Conservation (phyloP, 1,140 invertebrate species). For the Pinna nobilis region DNA sequence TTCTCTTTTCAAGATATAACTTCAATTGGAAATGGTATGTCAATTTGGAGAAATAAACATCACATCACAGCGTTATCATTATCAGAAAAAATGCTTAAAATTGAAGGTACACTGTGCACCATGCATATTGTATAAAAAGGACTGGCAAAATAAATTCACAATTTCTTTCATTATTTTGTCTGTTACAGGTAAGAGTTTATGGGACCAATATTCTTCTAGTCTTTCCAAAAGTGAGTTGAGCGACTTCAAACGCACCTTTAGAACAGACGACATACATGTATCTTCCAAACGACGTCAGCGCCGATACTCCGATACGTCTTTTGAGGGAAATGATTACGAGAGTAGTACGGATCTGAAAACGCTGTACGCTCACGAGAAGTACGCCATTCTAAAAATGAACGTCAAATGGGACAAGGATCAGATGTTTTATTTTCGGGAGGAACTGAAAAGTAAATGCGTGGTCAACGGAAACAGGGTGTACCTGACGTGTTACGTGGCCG, state of each 20-base stretch:
- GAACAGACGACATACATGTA: not conserved
- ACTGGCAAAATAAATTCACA: no score
- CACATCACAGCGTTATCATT: no score
- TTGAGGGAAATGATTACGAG: not conserved
- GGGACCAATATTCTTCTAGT: not conserved
- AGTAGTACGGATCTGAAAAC: conserved; percentile 8
- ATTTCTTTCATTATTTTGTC: no score
- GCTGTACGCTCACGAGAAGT: conserved; percentile 13
- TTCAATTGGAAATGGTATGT: no score
- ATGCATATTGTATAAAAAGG: no score
- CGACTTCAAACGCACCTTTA: conserved; percentile 1
- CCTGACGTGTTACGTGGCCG: conserved; percentile 30
- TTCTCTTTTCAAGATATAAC: no score
- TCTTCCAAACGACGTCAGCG: not conserved
- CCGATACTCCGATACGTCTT: not conserved
- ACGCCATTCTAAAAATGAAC: conserved; percentile 35
- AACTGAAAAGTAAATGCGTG: conserved; percentile 39
- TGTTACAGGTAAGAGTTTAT: conserved; percentile 2
- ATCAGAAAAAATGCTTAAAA: no score
- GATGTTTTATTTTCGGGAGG: conserved; percentile 32
- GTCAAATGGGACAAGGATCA: conserved; percentile 24
- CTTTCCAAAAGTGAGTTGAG: not conserved
- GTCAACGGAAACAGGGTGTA: conserved; percentile 20
- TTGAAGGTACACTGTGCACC: no score
- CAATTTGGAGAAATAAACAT: no score